phyloP scores from a whole-genome alignment of 2,797 vertebrate species.

The Ctenosaura bakeri region DNA sequence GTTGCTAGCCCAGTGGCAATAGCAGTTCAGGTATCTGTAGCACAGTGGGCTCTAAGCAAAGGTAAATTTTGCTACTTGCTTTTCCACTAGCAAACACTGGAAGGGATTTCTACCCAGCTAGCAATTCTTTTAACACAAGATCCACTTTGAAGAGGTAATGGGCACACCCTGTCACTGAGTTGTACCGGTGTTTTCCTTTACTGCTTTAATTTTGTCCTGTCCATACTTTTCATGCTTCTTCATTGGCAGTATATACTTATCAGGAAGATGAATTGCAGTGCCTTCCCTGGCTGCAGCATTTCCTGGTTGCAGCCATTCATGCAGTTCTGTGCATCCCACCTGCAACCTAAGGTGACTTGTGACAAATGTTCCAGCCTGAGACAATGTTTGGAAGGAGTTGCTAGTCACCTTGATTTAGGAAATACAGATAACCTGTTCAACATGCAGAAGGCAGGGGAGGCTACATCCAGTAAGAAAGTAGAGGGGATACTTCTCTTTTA shows the following conservation, averaged over 20 bases:
- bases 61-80: background rate
- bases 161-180: background rate
- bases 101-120: too few relatives aligned
- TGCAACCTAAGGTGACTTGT: too few relatives aligned
- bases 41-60: background rate
- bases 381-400: too few relatives aligned
- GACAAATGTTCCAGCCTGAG: background rate
- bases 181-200: background rate
- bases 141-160: too few relatives aligned
- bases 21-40: background rate
- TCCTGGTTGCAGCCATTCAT: background rate
- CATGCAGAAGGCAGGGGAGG: too few relatives aligned
- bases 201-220: background rate
- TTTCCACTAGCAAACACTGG: background rate
- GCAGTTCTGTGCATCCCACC: too few relatives aligned
- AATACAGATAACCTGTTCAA: too few relatives aligned
- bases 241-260: background rate
- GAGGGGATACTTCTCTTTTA: background rate
- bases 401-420: too few relatives aligned
- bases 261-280: background rate
- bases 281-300: background rate
- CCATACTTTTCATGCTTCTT: background rate
- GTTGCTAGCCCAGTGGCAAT: background rate
- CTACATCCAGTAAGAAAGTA: too few relatives aligned
- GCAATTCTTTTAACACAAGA: too few relatives aligned